Base-by-base conservation (phyloP, 2,888 invertebrate species). In the Philereme vetulata region DNA sequence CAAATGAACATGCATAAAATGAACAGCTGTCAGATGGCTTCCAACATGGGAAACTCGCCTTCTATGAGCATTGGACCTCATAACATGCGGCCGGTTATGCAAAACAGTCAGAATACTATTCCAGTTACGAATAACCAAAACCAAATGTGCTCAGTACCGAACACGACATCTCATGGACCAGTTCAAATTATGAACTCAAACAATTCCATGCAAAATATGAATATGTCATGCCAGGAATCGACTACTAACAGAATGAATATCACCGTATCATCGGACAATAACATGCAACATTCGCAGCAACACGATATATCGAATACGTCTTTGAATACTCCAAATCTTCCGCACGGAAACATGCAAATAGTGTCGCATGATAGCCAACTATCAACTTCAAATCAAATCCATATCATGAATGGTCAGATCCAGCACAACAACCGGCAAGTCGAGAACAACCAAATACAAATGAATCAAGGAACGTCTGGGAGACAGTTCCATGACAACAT, bases 351-450 rank as follows among this genome's bases (percentile, higher is more conserved):
- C 60, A 86, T 91, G 81, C 86, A 85, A 73, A 85, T 90, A 68
- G 85, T 91, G 71, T 80, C 86, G 4, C 89, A 90, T 65, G 88
- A 79, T 65, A 81, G 76, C 60, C 89, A 86, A 61, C 71, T 81
- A 50, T 72, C 85, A 8, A 74, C 85, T 48, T 69, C 88, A 3
- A 92, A 91, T 68, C 91, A 92, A 70, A 92, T 92, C 59, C 92
- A 92, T 65, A 91, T 93, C 56, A 85, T 90, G 87, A 92, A 88
- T 74, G 91, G 92, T 34, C 92, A 92, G 76, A 91, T 92, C 50
- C 90, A 91, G 65, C 90, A 92, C 61, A 84, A 92, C 62, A 84
- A 85, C 70, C 80, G 90, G 35, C 84, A 84, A 74, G 72, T 84
- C 45, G 84, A 93, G 52, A 81, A 74, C 66, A 79, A 75, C 68